phyloP scores from a whole-genome alignment of 2,888 invertebrate genomes.

The Sminthurides aquaticus region DNA sequence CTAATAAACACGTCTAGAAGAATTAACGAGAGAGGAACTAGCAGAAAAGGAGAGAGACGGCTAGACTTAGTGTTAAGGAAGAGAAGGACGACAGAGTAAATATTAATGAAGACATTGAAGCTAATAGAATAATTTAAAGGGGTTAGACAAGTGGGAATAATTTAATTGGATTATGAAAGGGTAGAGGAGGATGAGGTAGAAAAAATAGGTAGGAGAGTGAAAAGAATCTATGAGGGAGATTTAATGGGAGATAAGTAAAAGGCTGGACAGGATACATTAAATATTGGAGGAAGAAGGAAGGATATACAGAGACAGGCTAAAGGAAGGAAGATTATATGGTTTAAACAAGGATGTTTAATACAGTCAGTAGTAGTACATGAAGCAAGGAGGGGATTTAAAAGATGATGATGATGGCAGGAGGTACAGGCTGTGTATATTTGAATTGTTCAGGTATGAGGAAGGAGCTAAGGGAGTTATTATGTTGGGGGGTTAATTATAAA shows the following conservation, averaged over 20 bases:
- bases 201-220: background rate
- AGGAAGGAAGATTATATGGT: no score
- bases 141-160: background rate
- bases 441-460: no score
- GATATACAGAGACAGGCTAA: no score
- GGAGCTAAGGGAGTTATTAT: background rate
- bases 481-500: background rate
- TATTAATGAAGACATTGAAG: background rate
- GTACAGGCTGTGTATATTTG: no score
- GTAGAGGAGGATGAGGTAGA: constrained; percentile 1
- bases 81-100: background rate
- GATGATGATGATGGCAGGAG: no score
- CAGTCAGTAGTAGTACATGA: no score
- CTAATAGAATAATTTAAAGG: background rate
- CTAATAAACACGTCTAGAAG: no score
- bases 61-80: no score
- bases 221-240: constrained; percentile 1
- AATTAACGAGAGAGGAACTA: no score
- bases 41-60: no score
- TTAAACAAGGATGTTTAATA: no score
- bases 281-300: background rate
- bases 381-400: no score
- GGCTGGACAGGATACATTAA: background rate
- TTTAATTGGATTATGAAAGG: constrained; percentile 11
- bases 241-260: background rate